phyloP scores from a whole-genome alignment of 2,888 invertebrate species.

The Vannuccia rotundouncinata region DNA sequence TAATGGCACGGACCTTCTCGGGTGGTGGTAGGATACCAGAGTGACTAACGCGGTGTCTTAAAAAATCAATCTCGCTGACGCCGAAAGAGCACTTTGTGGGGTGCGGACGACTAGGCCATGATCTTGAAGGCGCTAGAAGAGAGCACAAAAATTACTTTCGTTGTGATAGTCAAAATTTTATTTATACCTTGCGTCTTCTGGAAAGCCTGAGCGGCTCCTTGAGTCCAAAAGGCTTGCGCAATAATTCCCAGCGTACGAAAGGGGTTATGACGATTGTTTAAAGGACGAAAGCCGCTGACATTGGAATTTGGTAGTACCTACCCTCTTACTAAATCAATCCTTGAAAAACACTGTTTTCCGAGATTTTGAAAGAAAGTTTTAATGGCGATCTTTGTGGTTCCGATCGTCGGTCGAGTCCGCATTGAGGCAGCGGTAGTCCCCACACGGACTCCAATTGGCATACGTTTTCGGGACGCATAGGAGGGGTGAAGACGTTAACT shows the following conservation, averaged over 20 bases:
- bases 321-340: slow-evolving; percentile 40
- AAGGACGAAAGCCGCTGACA: slow-evolving; percentile 11
- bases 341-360: slow-evolving; percentile 38
- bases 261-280: slow-evolving; percentile 38
- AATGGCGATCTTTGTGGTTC: neutral
- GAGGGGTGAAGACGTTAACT: neutral
- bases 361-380: neutral
- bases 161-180: neutral
- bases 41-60: neutral
- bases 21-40: neutral
- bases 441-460: neutral
- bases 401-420: neutral
- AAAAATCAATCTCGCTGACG: neutral
- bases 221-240: slow-evolving; percentile 39
- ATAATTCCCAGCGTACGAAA: slow-evolving; percentile 17
- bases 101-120: neutral
- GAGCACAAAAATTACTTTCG: slow-evolving; percentile 4
- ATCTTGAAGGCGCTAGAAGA: slow-evolving; percentile 39
- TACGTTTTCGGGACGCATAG: neutral
- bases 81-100: neutral
- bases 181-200: slow-evolving; percentile 20
- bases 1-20: no score
- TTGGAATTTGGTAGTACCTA: slow-evolving; percentile 39
- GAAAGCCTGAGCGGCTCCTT: slow-evolving; percentile 39
- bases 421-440: neutral